Percentiles rank a stretch among this genome's conserved stretches.
phyloP scores from a whole-genome alignment of 2,797 vertebrate genomes.

The Onychomys torridus region DNA sequence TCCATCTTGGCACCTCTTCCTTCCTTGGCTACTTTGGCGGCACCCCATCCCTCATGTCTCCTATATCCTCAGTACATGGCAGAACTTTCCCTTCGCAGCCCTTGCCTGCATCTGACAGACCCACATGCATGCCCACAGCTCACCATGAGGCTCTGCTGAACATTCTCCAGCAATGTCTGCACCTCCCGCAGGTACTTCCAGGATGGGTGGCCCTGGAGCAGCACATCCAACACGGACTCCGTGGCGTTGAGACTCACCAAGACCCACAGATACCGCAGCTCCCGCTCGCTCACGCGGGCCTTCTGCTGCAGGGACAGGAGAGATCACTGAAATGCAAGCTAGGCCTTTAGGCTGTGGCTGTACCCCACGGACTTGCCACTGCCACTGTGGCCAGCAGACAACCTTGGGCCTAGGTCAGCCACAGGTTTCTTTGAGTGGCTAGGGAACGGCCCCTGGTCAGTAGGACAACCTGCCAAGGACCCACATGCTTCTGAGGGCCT shows the following conservation, averaged over 20 bases:
- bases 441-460: neutral
- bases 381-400: neutral
- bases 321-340: neutral
- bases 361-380: neutral
- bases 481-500: neutral
- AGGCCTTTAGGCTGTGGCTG: neutral
- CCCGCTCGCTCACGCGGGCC: conserved; percentile 73
- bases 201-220: conserved; percentile 84
- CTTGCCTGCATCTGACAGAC: fast-evolving
- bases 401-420: neutral
- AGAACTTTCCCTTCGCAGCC: fast-evolving
- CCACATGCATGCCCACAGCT: fast-evolving
- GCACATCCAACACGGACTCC: conserved; percentile 79
- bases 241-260: conserved; percentile 82
- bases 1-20: neutral
- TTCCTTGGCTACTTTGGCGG: neutral
- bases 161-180: conserved; percentile 54
- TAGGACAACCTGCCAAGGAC: neutral
- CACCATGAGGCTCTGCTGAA: conserved; percentile 69
- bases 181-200: conserved; percentile 84
- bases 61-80: neutral
- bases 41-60: neutral
- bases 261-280: conserved; percentile 87
- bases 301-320: conserved; percentile 78
- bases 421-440: neutral